A percentile compares a stretch with the other conserved stretches of the same genome.
These are phyloP conservation scores for Listrodromus nycthemerus DNA, from an alignment of 2,888 invertebrate species.

Conservation along the genomic window DNA sequence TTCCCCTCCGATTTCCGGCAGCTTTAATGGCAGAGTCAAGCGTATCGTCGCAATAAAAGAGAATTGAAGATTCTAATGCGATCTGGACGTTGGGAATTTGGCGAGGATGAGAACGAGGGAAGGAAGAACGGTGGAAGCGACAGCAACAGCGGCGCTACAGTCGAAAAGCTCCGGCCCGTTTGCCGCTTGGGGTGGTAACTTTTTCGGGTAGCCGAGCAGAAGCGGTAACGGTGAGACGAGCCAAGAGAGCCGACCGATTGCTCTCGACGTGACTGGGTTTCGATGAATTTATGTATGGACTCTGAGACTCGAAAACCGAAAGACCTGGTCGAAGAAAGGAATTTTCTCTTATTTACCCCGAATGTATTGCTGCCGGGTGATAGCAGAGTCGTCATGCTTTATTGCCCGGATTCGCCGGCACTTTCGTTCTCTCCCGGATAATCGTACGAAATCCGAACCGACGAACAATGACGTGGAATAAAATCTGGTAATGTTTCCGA, in stretches of 20 bases:
- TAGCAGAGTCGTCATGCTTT: conserved; percentile 51
- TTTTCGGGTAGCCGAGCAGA: conserved; percentile 18
- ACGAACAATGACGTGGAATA: not conserved
- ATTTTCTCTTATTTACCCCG: conserved; percentile 40
- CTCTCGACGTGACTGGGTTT: conserved; percentile 65
- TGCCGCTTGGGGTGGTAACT: conserved; percentile 36
- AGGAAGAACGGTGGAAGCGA: conserved; percentile 6
- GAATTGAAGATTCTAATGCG: conserved; percentile 72
- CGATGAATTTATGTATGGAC: conserved; percentile 67
- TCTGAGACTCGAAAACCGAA: conserved; percentile 30
- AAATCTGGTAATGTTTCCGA: conserved; percentile 4
- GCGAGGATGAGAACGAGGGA: conserved; percentile 32
- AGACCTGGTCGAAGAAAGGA: conserved; percentile 36
- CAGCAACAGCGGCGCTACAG: conserved; percentile 5
- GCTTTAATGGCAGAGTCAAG: conserved; percentile 72
- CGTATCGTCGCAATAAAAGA: conserved; percentile 68
- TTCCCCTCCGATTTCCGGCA: conserved; percentile 57
- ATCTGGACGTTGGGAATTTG: conserved; percentile 12
- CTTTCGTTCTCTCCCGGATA: conserved; percentile 33
- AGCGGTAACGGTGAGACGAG: conserved; percentile 14
- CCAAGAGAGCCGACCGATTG: conserved; percentile 53
- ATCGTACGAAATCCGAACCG: not conserved
- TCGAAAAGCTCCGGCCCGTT: conserved; percentile 32
- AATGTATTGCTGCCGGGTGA: conserved; percentile 30
- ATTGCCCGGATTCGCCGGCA: conserved; percentile 48